A percentile compares a stretch with the other conserved stretches of the same genome.
Conservation (phyloP, 2,888 invertebrate species). For the Lysandra coridon region DNA sequence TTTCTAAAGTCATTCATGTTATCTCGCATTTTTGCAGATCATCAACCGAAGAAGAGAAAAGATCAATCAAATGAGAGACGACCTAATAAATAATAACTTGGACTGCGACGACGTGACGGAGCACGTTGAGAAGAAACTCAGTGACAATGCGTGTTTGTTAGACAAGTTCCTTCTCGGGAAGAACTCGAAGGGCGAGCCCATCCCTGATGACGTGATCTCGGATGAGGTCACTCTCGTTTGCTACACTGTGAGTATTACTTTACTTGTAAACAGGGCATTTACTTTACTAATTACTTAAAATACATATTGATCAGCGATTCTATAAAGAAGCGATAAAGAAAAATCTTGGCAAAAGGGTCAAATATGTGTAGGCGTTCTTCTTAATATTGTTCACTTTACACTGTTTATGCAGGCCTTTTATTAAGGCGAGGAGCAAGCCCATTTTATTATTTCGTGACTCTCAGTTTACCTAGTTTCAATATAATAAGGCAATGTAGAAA, state of each 20-base stretch:
- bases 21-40: slow-evolving; percentile 40
- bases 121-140: slow-evolving; percentile 39
- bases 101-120: slow-evolving; percentile 37
- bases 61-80: slow-evolving; percentile 43
- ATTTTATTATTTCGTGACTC: no score
- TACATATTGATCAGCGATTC: no score
- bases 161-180: slow-evolving; percentile 48
- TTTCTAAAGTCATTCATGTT: background rate
- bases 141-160: slow-evolving; percentile 43
- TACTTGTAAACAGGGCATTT: no score
- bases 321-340: no score
- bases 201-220: slow-evolving; percentile 47
- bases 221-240: slow-evolving; percentile 49
- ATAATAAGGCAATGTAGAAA: no score
- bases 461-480: no score
- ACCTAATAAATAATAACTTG: slow-evolving; percentile 46
- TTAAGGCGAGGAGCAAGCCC: no score
- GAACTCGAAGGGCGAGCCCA: slow-evolving; percentile 44
- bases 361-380: no score
- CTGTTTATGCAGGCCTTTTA: no score
- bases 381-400: no score
- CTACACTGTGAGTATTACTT: slow-evolving; percentile 46
- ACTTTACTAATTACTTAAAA: no score
- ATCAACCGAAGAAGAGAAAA: slow-evolving; percentile 43
- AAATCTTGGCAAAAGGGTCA: no score